Evolutionary conservation across 2,113 vertebrate genomes (phyloP), one percentile per base, ranked within the genome.

Genomic region (Pollachius pollachius): DNA sequence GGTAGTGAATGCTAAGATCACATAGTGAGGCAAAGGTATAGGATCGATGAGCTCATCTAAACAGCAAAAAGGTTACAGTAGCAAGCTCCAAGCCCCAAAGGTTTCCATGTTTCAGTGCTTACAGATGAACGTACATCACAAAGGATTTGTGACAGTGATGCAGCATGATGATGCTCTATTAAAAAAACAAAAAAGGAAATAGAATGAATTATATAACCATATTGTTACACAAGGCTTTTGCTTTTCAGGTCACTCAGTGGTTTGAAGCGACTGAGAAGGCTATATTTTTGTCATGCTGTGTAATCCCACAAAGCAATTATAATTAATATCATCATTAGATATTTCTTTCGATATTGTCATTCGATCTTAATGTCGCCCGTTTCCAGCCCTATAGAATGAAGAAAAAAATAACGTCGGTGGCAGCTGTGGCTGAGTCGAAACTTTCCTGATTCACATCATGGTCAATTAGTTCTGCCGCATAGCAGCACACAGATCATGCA

Each of bases 391-490:
- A 30, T 58, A 48, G 41, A 48, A 48, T 57, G 54, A 16, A 57
- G n/a, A 57, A 57, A 57, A 66, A 68, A 77, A 70, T 76, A 63
- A 72, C 65, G 81, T 72, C 67, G 56, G 67, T 64, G 73, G 72
- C 30, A 64, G 81, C 82, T 74, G 79, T 71, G 69, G 73, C 64
- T 41, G 72, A 62, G 68, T 84, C 37, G 64, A 87, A 88, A 89
- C 85, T 89, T 88, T 88, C 80, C 85, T 67, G 76, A 81, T 88
- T 84, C 79, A 72, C 83, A 89, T 85, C 86, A 80, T 84, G 85
- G 85, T 87, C 83, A 85, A 84, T 88, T 88, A 89, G 83, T 88
- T 90, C 85, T 89, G 89, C 89, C 89, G 88, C 89, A 90, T 89
- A 90, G 89, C 88, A 87, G 87, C 88, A 85, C 77, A 85, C 85